Evolutionary conservation across 2,113 vertebrate genomes (phyloP), one percentile per base, ranked within the genome.

Genomic region (Plotosus lineatus): DNA sequence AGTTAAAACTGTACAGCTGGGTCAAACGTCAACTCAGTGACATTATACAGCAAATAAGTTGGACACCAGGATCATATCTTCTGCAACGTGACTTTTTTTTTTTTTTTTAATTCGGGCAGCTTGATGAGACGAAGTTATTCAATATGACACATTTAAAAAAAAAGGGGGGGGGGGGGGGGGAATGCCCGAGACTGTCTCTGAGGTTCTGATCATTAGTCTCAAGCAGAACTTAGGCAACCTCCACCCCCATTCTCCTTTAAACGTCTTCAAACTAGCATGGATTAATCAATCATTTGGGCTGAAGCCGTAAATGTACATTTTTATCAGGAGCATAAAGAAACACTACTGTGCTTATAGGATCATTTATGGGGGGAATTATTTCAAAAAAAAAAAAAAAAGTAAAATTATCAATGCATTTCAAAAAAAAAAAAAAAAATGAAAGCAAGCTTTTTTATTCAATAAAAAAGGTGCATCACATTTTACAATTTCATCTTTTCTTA

Each of bases 1-100:
- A 12, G n/a, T 19, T 42, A n/a, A 51, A 78, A 71, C 36, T 80
- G 66, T 60, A 72, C 78, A 79, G 65, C 50, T 23, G 33, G 48
- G 23, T 48, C 17, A 60, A 77, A 78, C 33, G 10, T 50, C 7
- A 17, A 21, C 38, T 31, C 50, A 71, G 5, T 14, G 38, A 38
- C 38, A 79, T 31, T 14, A 31, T 79, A 44, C 65, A 69, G 36
- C 38, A 42, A 71, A 21, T 8, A 19, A 36, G 38, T 33, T 33
- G 15, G 12, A 72, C 44, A 50, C 6, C 26, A 33, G 44, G 17
- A 15, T 31, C 69, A 31, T 50, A 31, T 72, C 50, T 50, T 33
- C 17, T 31, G 28, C 4, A 7, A 50, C 40, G 46, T 14, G 26
- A 15, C 15, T n/a, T 31, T 71, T 48, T 15, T 36, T 51, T 50